A percentile compares a stretch with the other conserved stretches of the same genome.
Evolutionary conservation across 2,113 vertebrate species (phyloP).

Genomic region (Aspidoscelis tigris): DNA sequence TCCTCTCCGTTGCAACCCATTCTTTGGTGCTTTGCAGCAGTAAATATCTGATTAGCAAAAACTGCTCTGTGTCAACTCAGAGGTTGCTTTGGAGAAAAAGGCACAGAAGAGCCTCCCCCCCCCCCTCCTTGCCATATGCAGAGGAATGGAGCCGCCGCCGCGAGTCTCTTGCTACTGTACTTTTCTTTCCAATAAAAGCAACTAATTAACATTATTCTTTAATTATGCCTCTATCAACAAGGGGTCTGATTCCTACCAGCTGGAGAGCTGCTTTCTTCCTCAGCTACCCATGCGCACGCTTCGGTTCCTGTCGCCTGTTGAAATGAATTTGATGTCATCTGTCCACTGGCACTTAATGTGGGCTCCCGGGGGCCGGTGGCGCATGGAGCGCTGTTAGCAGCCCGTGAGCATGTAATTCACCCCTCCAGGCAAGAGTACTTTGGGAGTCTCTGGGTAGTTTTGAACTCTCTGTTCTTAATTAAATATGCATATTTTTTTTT

Average conservation of each 20-base stretch:
- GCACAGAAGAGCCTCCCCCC: not conserved
- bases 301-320: slow-evolving; percentile 78
- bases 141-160: slow-evolving; percentile 25
- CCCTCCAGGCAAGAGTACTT: slow-evolving; percentile 88
- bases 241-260: slow-evolving; percentile 84
- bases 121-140: not conserved
- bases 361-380: slow-evolving; percentile 87
- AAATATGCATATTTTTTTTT: slow-evolving; percentile 95
- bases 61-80: not conserved
- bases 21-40: not conserved
- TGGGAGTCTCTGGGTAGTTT: slow-evolving; percentile 88
- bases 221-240: slow-evolving; percentile 87
- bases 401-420: slow-evolving; percentile 89
- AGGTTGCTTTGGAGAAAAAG: not conserved
- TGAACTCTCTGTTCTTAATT: slow-evolving; percentile 94
- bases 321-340: slow-evolving; percentile 90
- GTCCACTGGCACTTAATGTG: slow-evolving; percentile 89
- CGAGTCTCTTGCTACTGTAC: slow-evolving; percentile 67
- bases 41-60: slow-evolving; percentile 33
- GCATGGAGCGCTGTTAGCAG: slow-evolving; percentile 86
- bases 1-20: not conserved
- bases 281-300: slow-evolving; percentile 78
- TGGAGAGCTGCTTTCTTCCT: slow-evolving; percentile 76
- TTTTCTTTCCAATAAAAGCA: slow-evolving; percentile 77
- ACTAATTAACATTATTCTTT: slow-evolving; percentile 91